Evolutionary conservation across 2,797 vertebrate genomes (phyloP), one percentile per base, ranked within the genome.

Genomic region (Danio jaintianensis): DNA sequence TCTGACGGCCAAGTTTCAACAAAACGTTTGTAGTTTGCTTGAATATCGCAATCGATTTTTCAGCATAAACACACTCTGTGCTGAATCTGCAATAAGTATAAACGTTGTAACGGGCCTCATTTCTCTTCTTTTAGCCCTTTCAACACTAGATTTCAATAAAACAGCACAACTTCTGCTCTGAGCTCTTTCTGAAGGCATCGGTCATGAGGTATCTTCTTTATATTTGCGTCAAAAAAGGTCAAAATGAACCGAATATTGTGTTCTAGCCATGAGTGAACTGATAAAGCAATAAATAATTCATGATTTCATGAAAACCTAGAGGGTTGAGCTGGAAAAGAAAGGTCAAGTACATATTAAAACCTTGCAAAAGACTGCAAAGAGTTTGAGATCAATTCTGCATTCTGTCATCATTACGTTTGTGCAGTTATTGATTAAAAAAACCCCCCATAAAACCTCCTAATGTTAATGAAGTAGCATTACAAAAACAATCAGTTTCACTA

Each of bases 401-500:
- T 29, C 29, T 48, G 20, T 9, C 5, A 22, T 16, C 6, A 15
- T 75, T 52, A 42, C 15, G 18, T 67, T 66, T 2, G 16, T 40
- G 10, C 75, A 48, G 42, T 61, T 42, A 43, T 61, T 74, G 22
- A 38, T 48, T 15, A 18, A 59, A 40, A 36, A 18, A 18, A 7
- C 0, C n/a, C n/a, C n/a, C n/a, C 10, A 18, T 7, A 0, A 20
- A 53, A 40, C 64, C 29, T 29, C 29, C 29, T n/a, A 16, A 6
- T 1, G 10, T 22, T 47, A 59, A 73, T 9, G 16, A 74, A 18
- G 29, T 15, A 63, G 9, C 63, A 70, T 78, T 73, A 55, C 75
- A 1, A 85, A 82, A 36, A 73, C 59, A 66, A 75, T 85, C 6
- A 13, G 76, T 75, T 55, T 63, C 67, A 63, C 87, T 53, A 68